These are phyloP conservation scores for Eupithecia dodoneata DNA, from an alignment of 2,888 invertebrate species.

Conservation along the genomic window DNA sequence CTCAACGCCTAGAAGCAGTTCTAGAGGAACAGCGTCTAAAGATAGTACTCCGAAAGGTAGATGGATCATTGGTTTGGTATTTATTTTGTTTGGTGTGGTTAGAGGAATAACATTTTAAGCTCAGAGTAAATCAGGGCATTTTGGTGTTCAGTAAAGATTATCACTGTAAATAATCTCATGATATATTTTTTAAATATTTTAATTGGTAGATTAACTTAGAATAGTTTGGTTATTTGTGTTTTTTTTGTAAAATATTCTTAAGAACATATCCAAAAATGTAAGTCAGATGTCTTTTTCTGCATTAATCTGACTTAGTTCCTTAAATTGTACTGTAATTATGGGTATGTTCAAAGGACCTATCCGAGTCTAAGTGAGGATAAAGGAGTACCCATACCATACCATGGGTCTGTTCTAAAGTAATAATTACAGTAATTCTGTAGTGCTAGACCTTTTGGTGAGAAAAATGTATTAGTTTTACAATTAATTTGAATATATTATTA, in stretches of 20 bases:
- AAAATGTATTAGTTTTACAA: not conserved
- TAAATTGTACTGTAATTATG: not conserved
- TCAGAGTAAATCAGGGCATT: not conserved
- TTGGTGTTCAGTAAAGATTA: not conserved
- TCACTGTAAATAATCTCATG: not conserved
- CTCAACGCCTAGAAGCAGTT: constrained; percentile 74
- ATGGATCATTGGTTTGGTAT: constrained; percentile 16
- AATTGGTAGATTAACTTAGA: too few relatives aligned
- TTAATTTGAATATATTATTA: too few relatives aligned
- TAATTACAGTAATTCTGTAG: not conserved
- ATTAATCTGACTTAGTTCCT: not conserved
- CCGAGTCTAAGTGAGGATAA: too few relatives aligned
- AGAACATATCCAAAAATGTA: not conserved
- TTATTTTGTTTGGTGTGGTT: constrained; percentile 10
- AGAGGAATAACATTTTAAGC: not conserved
- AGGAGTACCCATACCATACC: too few relatives aligned
- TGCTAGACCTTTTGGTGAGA: not conserved
- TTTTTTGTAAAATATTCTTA: not conserved
- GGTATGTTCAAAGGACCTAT: not conserved
- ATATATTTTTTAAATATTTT: too few relatives aligned
- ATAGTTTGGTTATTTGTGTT: not conserved
- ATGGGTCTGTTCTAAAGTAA: not conserved
- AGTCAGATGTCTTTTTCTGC: not conserved
- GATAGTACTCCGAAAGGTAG: constrained; percentile 79
- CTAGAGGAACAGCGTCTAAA: constrained; percentile 75